These are phyloP conservation scores for Drosophila siamana DNA, from an alignment of 2,888 invertebrate species.

Conservation along the genomic window DNA sequence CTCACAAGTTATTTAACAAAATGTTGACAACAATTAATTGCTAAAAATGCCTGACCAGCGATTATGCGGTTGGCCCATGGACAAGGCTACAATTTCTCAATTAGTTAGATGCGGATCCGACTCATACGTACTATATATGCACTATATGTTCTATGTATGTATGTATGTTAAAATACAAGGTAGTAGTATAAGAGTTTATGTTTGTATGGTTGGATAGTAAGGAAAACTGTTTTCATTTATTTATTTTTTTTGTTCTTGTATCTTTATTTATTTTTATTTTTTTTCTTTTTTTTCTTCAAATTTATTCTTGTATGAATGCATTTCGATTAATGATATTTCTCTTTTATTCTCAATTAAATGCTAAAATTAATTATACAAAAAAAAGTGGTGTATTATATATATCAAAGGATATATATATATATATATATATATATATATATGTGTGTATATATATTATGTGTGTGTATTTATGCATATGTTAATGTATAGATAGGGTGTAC, in stretches of 20 bases:
- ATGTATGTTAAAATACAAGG: slow-evolving; percentile 32
- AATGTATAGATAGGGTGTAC: slow-evolving; percentile 17
- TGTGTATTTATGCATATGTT: slow-evolving; percentile 2
- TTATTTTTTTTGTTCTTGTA: slow-evolving; percentile 44
- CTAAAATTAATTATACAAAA: slow-evolving; percentile 68
- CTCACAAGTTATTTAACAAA: slow-evolving; percentile 43
- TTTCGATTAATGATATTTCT: slow-evolving; percentile 51
- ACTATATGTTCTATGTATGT: neutral
- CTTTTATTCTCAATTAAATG: slow-evolving; percentile 62
- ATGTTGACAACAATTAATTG: slow-evolving; percentile 51
- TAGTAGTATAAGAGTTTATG: slow-evolving; percentile 17
- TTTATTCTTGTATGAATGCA: slow-evolving; percentile 5
- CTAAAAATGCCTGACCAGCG: slow-evolving; percentile 47
- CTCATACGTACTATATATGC: neutral
- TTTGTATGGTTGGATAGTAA: slow-evolving; percentile 29
- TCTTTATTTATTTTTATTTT: slow-evolving; percentile 35
- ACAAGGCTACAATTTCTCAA: slow-evolving; percentile 27
- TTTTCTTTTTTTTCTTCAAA: slow-evolving; percentile 33
- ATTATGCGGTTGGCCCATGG: slow-evolving; percentile 15
- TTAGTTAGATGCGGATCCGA: slow-evolving; percentile 21
- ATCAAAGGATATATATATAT: slow-evolving; percentile 15
- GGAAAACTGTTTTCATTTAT: slow-evolving; percentile 55
- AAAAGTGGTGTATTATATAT: slow-evolving; percentile 15
- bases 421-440: slow-evolving; percentile 11
- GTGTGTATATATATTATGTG: slow-evolving; percentile 12